Evolutionary conservation across 2,888 invertebrate genomes (phyloP).

Genomic region (Xestia c-nigrum): DNA sequence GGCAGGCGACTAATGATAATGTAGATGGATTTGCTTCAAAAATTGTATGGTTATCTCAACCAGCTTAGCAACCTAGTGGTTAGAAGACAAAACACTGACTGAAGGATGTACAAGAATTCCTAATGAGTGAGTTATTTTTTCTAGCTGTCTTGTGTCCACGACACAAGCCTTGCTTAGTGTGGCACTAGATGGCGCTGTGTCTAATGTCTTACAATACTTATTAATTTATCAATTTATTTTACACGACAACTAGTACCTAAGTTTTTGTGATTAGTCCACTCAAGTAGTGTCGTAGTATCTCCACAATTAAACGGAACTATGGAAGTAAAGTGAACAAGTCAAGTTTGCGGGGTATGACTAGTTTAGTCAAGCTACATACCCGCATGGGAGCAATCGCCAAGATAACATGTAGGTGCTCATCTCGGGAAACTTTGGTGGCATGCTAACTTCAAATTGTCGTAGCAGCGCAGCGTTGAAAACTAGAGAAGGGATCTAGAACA

Average conservation of each 20-base stretch:
- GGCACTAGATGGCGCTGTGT: too few species aligned
- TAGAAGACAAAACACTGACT: neutral
- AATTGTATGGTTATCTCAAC: neutral
- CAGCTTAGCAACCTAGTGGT: neutral
- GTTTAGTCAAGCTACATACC: constrained; percentile 21
- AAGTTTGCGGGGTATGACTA: constrained; percentile 22
- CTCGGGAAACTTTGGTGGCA: constrained; percentile 12
- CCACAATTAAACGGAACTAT: neutral
- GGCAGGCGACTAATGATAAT: too few species aligned
- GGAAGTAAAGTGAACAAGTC: constrained; percentile 10
- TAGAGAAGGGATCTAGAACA: neutral
- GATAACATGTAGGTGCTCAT: constrained; percentile 27
- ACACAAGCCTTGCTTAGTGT: too few species aligned
- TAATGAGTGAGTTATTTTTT: neutral
- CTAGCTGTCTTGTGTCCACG: too few species aligned
- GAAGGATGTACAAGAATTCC: neutral
- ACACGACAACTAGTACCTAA: neutral
- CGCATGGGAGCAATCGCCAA: constrained; percentile 34
- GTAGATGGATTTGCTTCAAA: neutral
- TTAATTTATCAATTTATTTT: too few species aligned
- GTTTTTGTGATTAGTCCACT: neutral
- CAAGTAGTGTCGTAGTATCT: neutral
- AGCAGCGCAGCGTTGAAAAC: neutral
- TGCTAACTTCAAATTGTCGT: constrained; percentile 22
- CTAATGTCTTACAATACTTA: too few species aligned